phyloP scores from a whole-genome alignment of 2,797 vertebrate species.

The Myotis findleyi region DNA sequence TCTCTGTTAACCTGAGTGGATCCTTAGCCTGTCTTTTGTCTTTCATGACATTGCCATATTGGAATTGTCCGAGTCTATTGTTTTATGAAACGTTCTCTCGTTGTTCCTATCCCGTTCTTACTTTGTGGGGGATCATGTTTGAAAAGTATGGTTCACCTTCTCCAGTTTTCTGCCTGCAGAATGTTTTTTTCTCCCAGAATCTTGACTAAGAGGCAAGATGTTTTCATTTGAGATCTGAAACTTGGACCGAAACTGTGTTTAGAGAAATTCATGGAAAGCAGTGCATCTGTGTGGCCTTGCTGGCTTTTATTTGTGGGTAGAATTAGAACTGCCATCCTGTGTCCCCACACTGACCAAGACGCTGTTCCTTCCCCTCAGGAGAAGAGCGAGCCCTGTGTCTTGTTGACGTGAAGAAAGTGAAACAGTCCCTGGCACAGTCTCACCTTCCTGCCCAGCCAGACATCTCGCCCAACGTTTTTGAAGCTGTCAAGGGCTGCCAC shows the following conservation, averaged over 20 bases:
- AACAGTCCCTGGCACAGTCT: constrained; percentile 96
- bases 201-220: background rate
- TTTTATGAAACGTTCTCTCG: background rate
- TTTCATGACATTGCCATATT: background rate
- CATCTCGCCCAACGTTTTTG: constrained; percentile 94
- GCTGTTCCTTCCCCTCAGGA: constrained; percentile 86
- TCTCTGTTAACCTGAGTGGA: background rate
- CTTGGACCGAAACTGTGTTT: background rate
- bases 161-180: background rate
- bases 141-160: background rate
- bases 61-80: background rate
- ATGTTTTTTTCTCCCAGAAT: background rate
- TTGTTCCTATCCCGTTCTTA: background rate
- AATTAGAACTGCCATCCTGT: rapidly evolving
- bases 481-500: constrained; percentile 98
- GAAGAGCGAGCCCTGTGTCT: constrained; percentile 97
- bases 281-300: rapidly evolving
- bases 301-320: background rate
- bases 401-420: constrained; percentile 97
- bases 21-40: background rate
- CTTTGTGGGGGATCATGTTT: background rate
- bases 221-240: background rate
- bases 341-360: background rate
- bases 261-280: background rate
- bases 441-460: constrained; percentile 97